Evolutionary conservation across 2,113 vertebrate genomes (phyloP).

Genomic region (Solea senegalensis): DNA sequence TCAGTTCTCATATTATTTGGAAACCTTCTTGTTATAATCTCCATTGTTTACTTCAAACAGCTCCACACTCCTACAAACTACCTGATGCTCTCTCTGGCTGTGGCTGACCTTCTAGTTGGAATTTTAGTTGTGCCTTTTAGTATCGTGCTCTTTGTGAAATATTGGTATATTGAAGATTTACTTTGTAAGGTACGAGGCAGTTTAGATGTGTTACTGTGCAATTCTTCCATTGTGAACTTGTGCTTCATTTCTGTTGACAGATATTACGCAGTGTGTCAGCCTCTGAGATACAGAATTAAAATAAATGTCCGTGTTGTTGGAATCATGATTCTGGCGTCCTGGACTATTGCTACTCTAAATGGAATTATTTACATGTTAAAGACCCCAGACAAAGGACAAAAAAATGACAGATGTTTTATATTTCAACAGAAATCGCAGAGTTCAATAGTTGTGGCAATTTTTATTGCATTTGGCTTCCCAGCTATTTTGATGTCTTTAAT

Average conservation of each 20-base stretch:
- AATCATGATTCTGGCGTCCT: slow-evolving; percentile 83
- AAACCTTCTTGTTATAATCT: slow-evolving; percentile 29
- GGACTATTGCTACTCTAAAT: slow-evolving; percentile 81
- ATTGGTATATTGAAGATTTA: not conserved
- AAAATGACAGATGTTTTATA: not conserved
- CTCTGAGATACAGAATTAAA: slow-evolving; percentile 8
- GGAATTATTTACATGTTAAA: slow-evolving; percentile 65
- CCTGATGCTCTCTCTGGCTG: slow-evolving; percentile 4
- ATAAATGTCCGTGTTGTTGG: slow-evolving; percentile 37
- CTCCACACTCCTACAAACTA: slow-evolving; percentile 5
- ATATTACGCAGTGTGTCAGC: slow-evolving; percentile 16
- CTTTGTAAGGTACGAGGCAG: slow-evolving; percentile 1
- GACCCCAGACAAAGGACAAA: not conserved
- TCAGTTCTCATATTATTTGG: not conserved
- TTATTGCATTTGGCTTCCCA: too few relatives aligned
- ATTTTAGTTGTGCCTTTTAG: not conserved
- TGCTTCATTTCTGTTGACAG: not conserved
- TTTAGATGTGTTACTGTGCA: not conserved
- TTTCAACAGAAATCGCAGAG: not conserved
- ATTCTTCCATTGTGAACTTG: not conserved
- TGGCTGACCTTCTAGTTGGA: slow-evolving; percentile 7
- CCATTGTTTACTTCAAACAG: slow-evolving; percentile 22
- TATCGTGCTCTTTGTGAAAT: not conserved
- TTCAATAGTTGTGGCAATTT: not conserved
- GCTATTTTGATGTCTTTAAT: too few relatives aligned